Percentiles rank a stretch among this genome's conserved stretches.
Conservation (phyloP, 2,797 vertebrate species). For the Threskiornis aethiopicus region DNA sequence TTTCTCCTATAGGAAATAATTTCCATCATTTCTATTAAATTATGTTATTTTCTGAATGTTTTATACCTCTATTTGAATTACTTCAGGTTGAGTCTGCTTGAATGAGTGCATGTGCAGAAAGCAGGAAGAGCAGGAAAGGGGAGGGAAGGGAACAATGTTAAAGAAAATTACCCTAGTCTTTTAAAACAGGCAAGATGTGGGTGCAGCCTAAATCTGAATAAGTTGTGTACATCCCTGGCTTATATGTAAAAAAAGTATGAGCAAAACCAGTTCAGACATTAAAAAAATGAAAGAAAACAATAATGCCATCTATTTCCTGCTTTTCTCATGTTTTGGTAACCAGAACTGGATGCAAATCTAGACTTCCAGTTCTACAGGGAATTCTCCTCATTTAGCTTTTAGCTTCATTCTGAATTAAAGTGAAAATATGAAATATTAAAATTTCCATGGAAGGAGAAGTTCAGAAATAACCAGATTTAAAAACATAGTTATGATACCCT, state of each 20-base stretch:
- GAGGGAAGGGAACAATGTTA: neutral
- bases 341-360: neutral
- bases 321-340: neutral
- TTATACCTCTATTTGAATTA: neutral
- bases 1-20: neutral
- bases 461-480: neutral
- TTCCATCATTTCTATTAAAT: neutral
- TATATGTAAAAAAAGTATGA: neutral
- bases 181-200: neutral
- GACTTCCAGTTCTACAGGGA: neutral
- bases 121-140: neutral
- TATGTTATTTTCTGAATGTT: neutral
- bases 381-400: neutral
- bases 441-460: neutral
- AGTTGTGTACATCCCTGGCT: neutral
- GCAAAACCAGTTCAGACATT: neutral
- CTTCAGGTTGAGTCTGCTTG: neutral
- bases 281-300: neutral
- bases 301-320: neutral
- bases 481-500: neutral
- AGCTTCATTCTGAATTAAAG: neutral
- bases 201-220: neutral
- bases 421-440: neutral
- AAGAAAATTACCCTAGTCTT: neutral
- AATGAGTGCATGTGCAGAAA: neutral